phyloP scores from a whole-genome alignment of 2,113 vertebrate species.

The Gorsachius goisagi region DNA sequence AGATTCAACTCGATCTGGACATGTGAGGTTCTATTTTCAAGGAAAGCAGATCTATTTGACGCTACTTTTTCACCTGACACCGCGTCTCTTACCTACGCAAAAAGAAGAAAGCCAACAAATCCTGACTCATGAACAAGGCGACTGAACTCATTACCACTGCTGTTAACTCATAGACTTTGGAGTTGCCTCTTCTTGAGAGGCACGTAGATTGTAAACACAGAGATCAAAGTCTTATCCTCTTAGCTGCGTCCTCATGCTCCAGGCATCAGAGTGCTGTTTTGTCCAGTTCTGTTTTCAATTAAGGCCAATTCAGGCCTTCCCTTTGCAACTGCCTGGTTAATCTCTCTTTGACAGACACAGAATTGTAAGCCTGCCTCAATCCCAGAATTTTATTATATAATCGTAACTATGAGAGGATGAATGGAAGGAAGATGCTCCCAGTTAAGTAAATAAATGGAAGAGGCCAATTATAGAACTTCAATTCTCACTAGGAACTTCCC shows the following conservation, averaged over 20 bases:
- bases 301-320: background rate
- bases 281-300: background rate
- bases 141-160: background rate
- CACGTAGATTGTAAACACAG: background rate
- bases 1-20: background rate
- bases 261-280: background rate
- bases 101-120: background rate
- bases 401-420: background rate
- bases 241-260: background rate
- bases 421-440: conserved; percentile 38
- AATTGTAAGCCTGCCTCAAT: background rate
- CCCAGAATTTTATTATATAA: background rate
- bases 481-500: conserved; percentile 13
- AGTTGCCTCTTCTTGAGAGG: background rate
- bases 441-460: conserved; percentile 31
- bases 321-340: background rate
- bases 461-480: conserved; percentile 20
- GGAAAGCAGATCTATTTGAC: background rate
- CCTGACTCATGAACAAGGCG: background rate
- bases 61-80: background rate
- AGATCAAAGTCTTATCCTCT: background rate
- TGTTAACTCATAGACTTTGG: background rate
- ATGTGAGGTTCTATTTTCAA: background rate
- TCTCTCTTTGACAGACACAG: background rate
- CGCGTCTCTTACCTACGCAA: background rate